Conservation (phyloP, 2,888 invertebrate species). For the Thecocarcelia acutangulata region DNA sequence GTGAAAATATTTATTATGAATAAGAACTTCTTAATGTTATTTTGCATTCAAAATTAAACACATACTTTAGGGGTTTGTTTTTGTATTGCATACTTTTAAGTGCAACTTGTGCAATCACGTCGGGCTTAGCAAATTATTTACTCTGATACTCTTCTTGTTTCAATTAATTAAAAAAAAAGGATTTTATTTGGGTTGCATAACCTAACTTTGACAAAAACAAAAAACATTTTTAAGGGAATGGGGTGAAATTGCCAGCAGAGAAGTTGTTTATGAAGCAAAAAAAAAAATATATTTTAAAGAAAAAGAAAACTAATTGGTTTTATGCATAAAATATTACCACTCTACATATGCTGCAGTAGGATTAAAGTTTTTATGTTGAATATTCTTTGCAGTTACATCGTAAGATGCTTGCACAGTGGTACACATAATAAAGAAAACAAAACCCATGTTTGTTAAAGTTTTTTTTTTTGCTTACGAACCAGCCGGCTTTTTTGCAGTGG, state of each 20-base stretch:
- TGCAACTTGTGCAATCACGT: background rate
- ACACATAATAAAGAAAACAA: background rate
- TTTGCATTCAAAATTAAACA: background rate
- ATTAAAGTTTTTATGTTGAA: background rate
- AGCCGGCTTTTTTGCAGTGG: no score
- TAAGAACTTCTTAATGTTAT: no score
- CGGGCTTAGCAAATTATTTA: background rate
- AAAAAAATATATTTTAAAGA: conserved; percentile 4
- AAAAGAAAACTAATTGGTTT: conserved; percentile 55
- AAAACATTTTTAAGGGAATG: background rate
- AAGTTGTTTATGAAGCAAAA: background rate
- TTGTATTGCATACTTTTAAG: background rate
- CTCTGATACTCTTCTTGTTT: no score
- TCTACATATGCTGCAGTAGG: conserved; percentile 18
- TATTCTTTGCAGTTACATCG: no score
- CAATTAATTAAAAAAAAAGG: no score
- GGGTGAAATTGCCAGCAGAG: background rate
- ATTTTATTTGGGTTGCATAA: conserved; percentile 34
- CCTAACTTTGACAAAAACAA: background rate
- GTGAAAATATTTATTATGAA: no score
- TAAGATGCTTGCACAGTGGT: background rate
- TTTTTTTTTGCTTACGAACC: no score
- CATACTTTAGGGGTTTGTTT: conserved; percentile 1
- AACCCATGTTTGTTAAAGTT: background rate
- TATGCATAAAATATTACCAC: conserved; percentile 51